Base-by-base conservation (phyloP, 2,797 vertebrate species). In the Diceros bicornis region DNA sequence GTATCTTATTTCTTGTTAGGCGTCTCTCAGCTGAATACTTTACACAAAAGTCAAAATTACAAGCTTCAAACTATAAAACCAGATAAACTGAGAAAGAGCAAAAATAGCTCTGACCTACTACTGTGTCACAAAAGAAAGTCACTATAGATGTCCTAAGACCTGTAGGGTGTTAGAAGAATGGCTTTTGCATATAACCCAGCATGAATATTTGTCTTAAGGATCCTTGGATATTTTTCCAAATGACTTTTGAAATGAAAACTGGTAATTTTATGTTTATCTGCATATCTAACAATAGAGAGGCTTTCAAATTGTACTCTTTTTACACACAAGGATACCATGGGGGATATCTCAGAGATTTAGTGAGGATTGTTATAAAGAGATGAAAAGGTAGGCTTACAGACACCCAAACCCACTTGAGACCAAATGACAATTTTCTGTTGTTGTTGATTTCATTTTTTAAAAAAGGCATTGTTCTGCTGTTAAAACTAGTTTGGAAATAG, bases 401-500 rank as follows among this genome's bases (percentile, higher is more conserved):
- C 25, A 72, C 20, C 32, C 9, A 83, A 77, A n/a, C 25, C 6
- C 25, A 75, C 7, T 55, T 57, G 29, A 55, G 8, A 69, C 23
- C 1, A 69, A 66, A 7, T 79, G 62, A 29, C 0, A 61, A 6
- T 0, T 12, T 75, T 27, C 66, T 83, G 27, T 84, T 52, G 8
- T 16, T 95, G 17, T 9, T 77, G 12, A 34, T 57, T 92, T 77
- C 6, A 23, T 79, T 47, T 86, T 78, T 34, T 2, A 1, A 75
- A 41, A 72, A 62, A 55, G 14, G 2, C 21, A 50, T 78, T 61
- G 4, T 3, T n/a, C 27, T 75, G 10, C 4, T 78, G 34, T 32
- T 78, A 64, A 93, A 84, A 44, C 6, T 69, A 62, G 32, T 87
- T 69, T 79, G 9, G 34, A 96, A 93, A 84, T 79, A 91, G 79